Evolutionary conservation across 2,888 invertebrate species (phyloP), one percentile per base, ranked within the genome.

Genomic region (Lutraria lutraria): DNA sequence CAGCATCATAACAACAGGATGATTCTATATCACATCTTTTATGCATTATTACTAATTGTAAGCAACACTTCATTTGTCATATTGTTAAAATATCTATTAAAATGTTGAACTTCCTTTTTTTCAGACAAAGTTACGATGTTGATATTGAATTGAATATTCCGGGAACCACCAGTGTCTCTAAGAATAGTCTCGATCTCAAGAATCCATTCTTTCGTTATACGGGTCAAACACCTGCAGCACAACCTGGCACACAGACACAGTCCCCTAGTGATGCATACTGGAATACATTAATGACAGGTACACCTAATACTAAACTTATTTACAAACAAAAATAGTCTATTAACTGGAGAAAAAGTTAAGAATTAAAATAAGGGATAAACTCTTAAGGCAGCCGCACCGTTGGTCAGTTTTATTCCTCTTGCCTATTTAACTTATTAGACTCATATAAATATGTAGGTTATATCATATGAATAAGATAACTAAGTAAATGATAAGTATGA

Each of bases 111-210:
- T 21, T 8, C 21, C 19, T 29, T 8, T 80, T 16, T 80, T 81
- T 34, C 96, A 98, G 98, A 96, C 99, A 99, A 97, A 99, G 99
- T 95, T 99, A 99, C 96, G 99, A 99, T 97, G 99, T 99, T 4
- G 99, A 99, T 25, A 99, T 99, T 96, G 99, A 99, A 95, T 97
- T 99, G 93, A 98, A 98, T 94, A 97, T 99, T 90, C 99, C 99
- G 96, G 99, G 99, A 68, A 98, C 98, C 19, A 98, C 98, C 89
- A 97, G 97, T 29, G 98, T 98, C 90, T 98, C 99, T 68, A 98
- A 98, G 92, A 99, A 99, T 96, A 98, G 98, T 25, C 97, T 99
- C 95, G 99, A 99, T 97, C 97, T 99, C 95, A 99, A 99, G 97
- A 99, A 99, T 97, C 99, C 99, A 0, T 99, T 99, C 97, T 99